Conservation (phyloP, 1,140 invertebrate species). For the Holcopasites calliopsidis region DNA sequence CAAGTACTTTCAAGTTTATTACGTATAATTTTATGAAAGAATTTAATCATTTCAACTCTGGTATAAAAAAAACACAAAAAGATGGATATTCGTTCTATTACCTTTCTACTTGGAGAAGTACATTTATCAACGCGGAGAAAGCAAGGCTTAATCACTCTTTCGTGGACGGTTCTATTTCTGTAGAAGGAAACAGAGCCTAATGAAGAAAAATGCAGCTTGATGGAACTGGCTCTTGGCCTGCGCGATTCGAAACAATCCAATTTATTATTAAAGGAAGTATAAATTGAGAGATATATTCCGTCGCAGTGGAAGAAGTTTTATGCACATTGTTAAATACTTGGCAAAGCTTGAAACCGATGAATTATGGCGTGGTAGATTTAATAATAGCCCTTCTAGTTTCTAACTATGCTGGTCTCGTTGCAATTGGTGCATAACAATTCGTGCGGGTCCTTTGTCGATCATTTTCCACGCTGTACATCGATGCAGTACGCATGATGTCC, state of each 20-base stretch:
- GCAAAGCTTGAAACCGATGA: no score
- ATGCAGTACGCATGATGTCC: neutral
- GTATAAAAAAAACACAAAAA: neutral
- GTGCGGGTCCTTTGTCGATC: neutral
- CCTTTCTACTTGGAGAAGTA: neutral
- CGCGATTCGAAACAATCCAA: neutral
- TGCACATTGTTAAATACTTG: no score
- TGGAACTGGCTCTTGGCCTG: neutral
- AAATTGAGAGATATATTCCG: neutral
- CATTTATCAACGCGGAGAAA: neutral
- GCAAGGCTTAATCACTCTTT: neutral
- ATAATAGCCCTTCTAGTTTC: neutral
- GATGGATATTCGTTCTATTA: neutral
- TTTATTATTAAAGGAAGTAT: neutral
- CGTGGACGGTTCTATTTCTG: conserved; percentile 1
- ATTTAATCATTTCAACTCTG: neutral
- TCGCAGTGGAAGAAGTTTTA: no score
- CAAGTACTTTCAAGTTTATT: no score
- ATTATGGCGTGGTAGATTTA: neutral
- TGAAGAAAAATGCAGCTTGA: conserved; percentile 11
- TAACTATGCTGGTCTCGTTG: neutral
- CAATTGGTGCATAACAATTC: neutral
- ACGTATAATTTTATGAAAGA: no score
- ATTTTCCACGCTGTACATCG: neutral
- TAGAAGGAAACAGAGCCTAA: neutral